A percentile compares a stretch with the other conserved stretches of the same genome.
Conservation (phyloP, 2,888 invertebrate genomes). For the Idaea dimidiata region DNA sequence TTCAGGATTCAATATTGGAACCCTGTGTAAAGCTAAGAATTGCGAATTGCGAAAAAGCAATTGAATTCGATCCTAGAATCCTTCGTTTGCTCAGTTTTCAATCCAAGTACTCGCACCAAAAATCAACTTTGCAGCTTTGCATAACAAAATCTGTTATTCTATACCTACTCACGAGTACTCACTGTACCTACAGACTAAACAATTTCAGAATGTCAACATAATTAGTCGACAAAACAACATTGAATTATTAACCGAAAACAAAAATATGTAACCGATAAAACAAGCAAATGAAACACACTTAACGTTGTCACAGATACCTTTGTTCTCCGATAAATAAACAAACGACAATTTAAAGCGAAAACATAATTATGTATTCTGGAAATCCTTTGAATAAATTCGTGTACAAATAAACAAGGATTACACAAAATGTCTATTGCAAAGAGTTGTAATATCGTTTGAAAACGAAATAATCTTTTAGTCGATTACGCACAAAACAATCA, state of each 20-base stretch:
- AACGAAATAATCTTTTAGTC: too few relatives aligned
- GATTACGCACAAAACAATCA: too few relatives aligned
- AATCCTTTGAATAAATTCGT: conserved; percentile 12
- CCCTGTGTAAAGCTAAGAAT: too few relatives aligned
- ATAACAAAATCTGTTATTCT: too few relatives aligned
- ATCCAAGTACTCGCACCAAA: too few relatives aligned
- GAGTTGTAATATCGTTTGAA: too few relatives aligned
- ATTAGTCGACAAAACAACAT: not conserved
- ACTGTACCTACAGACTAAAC: not conserved
- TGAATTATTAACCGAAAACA: not conserved
- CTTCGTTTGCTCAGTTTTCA: too few relatives aligned
- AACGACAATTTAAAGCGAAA: conserved; percentile 6
- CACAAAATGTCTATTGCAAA: not conserved
- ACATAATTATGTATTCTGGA: conserved; percentile 8
- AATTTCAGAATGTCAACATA: not conserved
- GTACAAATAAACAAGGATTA: conserved; percentile 9
- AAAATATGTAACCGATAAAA: not conserved
- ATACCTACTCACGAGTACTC: too few relatives aligned
- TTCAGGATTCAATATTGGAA: too few relatives aligned
- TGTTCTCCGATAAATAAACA: not conserved
- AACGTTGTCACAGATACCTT: not conserved
- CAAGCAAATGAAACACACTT: not conserved
- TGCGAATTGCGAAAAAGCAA: too few relatives aligned
- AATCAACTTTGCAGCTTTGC: too few relatives aligned
- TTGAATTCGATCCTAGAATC: too few relatives aligned